Conservation (phyloP, 2,888 invertebrate species). For the Anarsia innoxiella region DNA sequence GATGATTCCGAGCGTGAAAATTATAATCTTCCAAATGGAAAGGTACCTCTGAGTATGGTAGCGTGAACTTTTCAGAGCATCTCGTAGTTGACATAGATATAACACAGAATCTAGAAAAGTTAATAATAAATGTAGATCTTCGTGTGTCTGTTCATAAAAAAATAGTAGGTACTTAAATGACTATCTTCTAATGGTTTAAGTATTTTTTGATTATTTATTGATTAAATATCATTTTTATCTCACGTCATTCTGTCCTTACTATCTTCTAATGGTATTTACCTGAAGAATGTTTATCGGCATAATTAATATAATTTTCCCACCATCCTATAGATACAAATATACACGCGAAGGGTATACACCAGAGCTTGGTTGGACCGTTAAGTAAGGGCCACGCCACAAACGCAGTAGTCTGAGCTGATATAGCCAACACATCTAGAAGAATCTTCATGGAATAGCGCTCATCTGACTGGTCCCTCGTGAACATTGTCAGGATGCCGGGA, state of each 20-base stretch:
- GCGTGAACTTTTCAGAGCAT: constrained; percentile 77
- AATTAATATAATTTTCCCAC: constrained; percentile 88
- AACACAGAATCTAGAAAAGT: constrained; percentile 46
- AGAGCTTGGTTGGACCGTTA: constrained; percentile 62
- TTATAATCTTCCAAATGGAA: constrained; percentile 83
- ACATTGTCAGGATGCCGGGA: constrained; percentile 83
- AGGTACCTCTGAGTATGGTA: constrained; percentile 84
- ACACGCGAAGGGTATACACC: constrained; percentile 79
- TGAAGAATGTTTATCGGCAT: constrained; percentile 38
- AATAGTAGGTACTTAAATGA: no score
- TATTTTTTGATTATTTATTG: no score
- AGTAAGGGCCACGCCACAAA: constrained; percentile 81
- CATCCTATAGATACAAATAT: constrained; percentile 84
- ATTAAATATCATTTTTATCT: no score
- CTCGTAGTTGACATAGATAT: constrained; percentile 58
- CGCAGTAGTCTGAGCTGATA: constrained; percentile 79
- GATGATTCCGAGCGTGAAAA: constrained; percentile 80
- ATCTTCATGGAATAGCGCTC: constrained; percentile 50
- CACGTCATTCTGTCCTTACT: no score
- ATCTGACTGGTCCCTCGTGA: constrained; percentile 49
- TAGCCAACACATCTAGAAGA: constrained; percentile 74
- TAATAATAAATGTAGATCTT: no score
- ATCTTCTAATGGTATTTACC: no score
- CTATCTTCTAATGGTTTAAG: no score
- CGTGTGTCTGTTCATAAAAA: no score